A percentile compares a stretch with the other conserved stretches of the same genome.
Evolutionary conservation across 92 coral and sea anemone species (phyloP).

Genomic region (Bergia sp.): DNA sequence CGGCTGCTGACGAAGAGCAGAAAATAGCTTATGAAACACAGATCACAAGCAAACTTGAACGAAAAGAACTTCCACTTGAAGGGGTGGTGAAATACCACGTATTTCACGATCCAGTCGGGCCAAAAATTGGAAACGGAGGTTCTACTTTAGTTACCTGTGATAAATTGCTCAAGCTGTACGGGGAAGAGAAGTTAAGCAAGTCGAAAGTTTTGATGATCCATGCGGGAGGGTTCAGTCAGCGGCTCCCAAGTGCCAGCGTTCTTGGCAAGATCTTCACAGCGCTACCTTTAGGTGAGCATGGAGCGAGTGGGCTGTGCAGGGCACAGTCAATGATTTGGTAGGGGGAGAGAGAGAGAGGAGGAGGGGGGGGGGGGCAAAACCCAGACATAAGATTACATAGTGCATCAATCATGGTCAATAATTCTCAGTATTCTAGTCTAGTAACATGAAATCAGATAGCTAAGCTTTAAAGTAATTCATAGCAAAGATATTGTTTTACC

Average conservation of each 20-base stretch:
- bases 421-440: no score
- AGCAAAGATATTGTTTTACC: no score
- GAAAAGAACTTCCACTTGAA: constrained; percentile 82
- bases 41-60: constrained; percentile 71
- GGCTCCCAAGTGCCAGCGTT: constrained; percentile 95
- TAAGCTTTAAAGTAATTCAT: no score
- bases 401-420: no score
- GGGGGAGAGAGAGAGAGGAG: no score
- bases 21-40: constrained; percentile 82
- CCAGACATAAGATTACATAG: no score
- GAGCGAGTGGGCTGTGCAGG: background rate
- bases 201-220: constrained; percentile 86
- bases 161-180: constrained; percentile 73
- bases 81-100: constrained; percentile 86
- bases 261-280: constrained; percentile 96
- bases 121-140: constrained; percentile 98
- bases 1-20: constrained; percentile 91
- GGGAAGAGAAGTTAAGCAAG: constrained; percentile 63
- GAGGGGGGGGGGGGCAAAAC: no score
- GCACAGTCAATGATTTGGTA: no score
- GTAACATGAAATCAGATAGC: no score
- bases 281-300: constrained; percentile 82
- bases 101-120: constrained; percentile 90
- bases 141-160: constrained; percentile 83
- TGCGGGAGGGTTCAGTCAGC: constrained; percentile 96